These are phyloP conservation scores for Drosophila athabasca DNA, from an alignment of 1,140 invertebrate genomes.

Conservation along the genomic window DNA sequence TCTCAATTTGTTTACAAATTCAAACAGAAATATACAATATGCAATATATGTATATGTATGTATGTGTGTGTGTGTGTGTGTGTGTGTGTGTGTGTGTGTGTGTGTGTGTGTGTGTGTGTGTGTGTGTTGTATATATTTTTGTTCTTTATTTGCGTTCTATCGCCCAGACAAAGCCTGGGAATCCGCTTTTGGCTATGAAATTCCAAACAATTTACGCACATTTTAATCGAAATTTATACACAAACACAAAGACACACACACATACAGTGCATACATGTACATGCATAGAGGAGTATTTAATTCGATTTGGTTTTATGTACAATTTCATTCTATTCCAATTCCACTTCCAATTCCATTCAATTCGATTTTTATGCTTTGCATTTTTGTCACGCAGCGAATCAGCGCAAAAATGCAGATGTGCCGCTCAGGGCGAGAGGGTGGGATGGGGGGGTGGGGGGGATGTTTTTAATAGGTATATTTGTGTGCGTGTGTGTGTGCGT, in stretches of 20 bases:
- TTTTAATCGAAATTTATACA: constrained; percentile 46
- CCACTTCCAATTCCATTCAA: too few relatives aligned
- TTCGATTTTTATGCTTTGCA: constrained; percentile 22
- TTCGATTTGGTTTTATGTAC: constrained; percentile 5
- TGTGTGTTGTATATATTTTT: too few relatives aligned
- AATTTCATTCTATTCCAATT: too few relatives aligned
- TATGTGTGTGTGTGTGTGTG: too few relatives aligned
- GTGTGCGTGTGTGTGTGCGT: not conserved
- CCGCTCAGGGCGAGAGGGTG: constrained; percentile 1
- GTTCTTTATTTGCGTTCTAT: constrained; percentile 24
- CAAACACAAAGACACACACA: constrained; percentile 6
- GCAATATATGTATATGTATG: too few relatives aligned
- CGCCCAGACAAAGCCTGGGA: constrained; percentile 16
- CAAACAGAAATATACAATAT: constrained; percentile 10
- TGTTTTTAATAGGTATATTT: too few relatives aligned
- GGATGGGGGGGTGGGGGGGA: not conserved
- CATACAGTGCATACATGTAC: not conserved
- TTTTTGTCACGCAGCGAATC: constrained; percentile 55
- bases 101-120: too few relatives aligned
- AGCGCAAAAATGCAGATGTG: constrained; percentile 39
- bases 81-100: too few relatives aligned
- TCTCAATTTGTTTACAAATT: constrained; percentile 61
- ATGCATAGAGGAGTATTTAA: constrained; percentile 8
- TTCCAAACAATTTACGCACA: constrained; percentile 46
- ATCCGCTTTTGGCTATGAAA: constrained; percentile 25